These are phyloP conservation scores for Triplophysa rosa DNA, from an alignment of 2,113 vertebrate genomes.

Conservation along the genomic window DNA sequence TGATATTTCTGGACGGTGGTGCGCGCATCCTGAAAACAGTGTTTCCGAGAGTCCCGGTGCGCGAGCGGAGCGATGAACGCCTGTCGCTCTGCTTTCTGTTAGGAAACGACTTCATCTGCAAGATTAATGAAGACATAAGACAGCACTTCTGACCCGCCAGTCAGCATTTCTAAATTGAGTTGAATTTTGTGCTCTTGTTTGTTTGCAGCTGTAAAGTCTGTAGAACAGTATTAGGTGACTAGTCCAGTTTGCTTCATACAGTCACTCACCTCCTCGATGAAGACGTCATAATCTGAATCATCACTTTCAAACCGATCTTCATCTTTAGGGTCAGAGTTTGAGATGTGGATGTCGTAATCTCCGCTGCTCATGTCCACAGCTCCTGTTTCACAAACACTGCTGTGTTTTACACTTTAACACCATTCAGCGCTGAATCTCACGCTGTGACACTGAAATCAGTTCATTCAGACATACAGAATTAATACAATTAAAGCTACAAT, in stretches of 20 bases:
- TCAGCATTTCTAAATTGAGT: too few species aligned
- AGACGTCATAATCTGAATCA: slow-evolving; percentile 87
- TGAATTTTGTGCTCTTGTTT: too few species aligned
- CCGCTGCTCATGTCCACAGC: slow-evolving; percentile 82
- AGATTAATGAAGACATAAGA: not conserved
- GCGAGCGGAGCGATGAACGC: slow-evolving; percentile 79
- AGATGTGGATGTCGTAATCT: slow-evolving; percentile 75
- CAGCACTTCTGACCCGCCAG: not conserved
- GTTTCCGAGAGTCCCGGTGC: slow-evolving; percentile 57
- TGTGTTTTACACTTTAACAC: not conserved
- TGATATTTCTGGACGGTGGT: slow-evolving; percentile 33
- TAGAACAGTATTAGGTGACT: too few species aligned
- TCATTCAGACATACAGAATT: too few species aligned
- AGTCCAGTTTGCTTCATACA: too few species aligned
- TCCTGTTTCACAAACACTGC: slow-evolving; percentile 64
- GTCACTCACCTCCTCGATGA: slow-evolving; percentile 85
- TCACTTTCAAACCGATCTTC: slow-evolving; percentile 81
- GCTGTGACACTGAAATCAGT: too few species aligned
- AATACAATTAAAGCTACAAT: too few species aligned
- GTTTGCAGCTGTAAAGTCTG: too few species aligned
- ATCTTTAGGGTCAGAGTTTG: slow-evolving; percentile 71
- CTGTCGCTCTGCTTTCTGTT: slow-evolving; percentile 70
- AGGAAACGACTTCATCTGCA: slow-evolving; percentile 83
- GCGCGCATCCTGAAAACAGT: slow-evolving; percentile 68
- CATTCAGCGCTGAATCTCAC: too few species aligned